A percentile compares a stretch with the other conserved stretches of the same genome.
Conservation (phyloP, 2,888 invertebrate species). For the Tigriopus californicus region DNA sequence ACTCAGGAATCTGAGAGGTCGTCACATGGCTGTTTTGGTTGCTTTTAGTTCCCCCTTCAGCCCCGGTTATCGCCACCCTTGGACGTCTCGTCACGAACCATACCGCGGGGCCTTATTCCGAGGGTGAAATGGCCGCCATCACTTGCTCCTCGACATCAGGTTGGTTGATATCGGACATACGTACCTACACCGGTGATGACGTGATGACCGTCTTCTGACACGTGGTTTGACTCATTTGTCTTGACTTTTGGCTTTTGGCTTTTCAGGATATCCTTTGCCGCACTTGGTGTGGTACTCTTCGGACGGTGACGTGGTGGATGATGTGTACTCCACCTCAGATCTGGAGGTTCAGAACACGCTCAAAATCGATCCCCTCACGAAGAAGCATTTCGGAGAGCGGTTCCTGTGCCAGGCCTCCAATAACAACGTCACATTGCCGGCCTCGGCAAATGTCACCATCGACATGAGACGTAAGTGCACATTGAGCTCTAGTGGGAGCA, state of each 20-base stretch:
- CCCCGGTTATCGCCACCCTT: neutral
- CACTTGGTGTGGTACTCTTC: conserved; percentile 3
- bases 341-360: neutral
- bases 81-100: neutral
- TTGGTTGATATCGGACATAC: neutral
- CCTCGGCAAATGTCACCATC: conserved; percentile 3
- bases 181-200: too few species aligned
- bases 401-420: conserved; percentile 6
- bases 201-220: too few species aligned
- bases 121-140: neutral
- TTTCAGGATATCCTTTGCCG: conserved; percentile 1
- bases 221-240: too few species aligned
- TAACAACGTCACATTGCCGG: conserved; percentile 8
- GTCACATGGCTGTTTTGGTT: neutral
- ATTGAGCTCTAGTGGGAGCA: too few species aligned
- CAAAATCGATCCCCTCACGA: neutral
- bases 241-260: too few species aligned
- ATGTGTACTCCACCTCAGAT: neutral
- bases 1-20: too few species aligned
- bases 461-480: conserved; percentile 16
- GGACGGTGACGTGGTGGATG: conserved; percentile 8
- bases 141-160: neutral
- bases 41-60: neutral
- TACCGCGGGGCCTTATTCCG: neutral
- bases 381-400: neutral